Evolutionary conservation across 2,113 vertebrate species (phyloP).

Genomic region (Corythoichthys haematopterus): DNA sequence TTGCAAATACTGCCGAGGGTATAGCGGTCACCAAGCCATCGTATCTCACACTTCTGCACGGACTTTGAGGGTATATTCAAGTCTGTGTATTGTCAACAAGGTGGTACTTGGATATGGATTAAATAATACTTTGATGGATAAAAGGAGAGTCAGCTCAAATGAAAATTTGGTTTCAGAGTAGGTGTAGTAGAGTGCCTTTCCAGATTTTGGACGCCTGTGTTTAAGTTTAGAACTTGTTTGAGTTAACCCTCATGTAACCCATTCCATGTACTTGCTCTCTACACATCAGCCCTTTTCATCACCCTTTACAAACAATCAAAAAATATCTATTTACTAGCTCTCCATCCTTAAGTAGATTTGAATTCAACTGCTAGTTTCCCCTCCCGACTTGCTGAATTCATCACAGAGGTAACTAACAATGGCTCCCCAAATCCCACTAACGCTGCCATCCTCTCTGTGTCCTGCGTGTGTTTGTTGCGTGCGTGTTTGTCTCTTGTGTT

Average conservation of each 20-base stretch:
- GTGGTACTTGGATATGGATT: slow-evolving; percentile 5
- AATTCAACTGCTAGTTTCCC: slow-evolving; percentile 10
- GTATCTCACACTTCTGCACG: slow-evolving; percentile 13
- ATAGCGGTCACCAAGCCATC: slow-evolving; percentile 34
- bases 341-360: slow-evolving; percentile 19
- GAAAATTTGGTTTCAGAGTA: not conserved
- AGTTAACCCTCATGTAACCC: slow-evolving; percentile 25
- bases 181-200: slow-evolving; percentile 26
- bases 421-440: slow-evolving; percentile 58
- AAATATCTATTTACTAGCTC: slow-evolving; percentile 5
- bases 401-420: slow-evolving; percentile 59
- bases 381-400: slow-evolving; percentile 29
- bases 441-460: slow-evolving; percentile 64
- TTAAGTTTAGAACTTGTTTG: slow-evolving; percentile 21
- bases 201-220: slow-evolving; percentile 23
- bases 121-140: not conserved
- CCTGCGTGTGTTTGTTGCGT: slow-evolving; percentile 33
- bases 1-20: slow-evolving; percentile 50
- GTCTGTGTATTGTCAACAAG: slow-evolving; percentile 8
- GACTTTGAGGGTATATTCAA: not conserved
- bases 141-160: slow-evolving; percentile 19
- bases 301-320: slow-evolving; percentile 8
- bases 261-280: slow-evolving; percentile 17
- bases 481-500: slow-evolving; percentile 6
- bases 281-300: slow-evolving; percentile 32